Percentiles rank a stretch among this genome's conserved stretches.
Evolutionary conservation across 2,797 vertebrate species (phyloP).

Genomic region (Hydrocynus forskahlii): DNA sequence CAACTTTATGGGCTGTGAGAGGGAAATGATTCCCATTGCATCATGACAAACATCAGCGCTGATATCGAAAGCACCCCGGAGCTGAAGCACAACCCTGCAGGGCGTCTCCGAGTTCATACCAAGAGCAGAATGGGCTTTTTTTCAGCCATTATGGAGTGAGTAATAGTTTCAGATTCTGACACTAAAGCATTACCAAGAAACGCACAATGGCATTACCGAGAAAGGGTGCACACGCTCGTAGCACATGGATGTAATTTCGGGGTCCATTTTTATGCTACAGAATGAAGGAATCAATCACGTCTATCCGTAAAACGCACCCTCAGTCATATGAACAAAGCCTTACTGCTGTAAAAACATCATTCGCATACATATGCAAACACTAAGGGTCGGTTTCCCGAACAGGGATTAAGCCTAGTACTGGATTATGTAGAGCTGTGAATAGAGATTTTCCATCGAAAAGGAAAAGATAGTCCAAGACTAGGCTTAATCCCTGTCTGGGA

Average conservation of each 20-base stretch:
- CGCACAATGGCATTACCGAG: background rate
- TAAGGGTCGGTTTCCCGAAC: no score
- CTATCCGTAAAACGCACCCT: background rate
- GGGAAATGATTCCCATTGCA: background rate
- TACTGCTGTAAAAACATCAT: background rate
- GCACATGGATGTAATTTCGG: slow-evolving; percentile 5
- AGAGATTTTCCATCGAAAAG: no score
- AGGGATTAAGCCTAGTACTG: no score
- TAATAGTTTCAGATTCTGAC: background rate
- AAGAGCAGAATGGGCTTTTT: background rate
- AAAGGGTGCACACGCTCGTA: background rate
- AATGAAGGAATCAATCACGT: background rate
- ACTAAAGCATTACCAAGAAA: background rate
- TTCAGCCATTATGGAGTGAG: background rate
- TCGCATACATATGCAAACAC: background rate
- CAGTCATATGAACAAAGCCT: background rate
- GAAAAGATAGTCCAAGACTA: no score
- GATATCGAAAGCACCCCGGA: background rate
- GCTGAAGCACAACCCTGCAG: background rate
- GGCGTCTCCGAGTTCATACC: background rate
- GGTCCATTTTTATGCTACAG: background rate
- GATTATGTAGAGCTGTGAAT: no score
- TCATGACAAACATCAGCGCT: slow-evolving; percentile 10
- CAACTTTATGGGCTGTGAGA: slow-evolving; percentile 8
- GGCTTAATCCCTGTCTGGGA: no score